phyloP scores from a whole-genome alignment of 1,140 invertebrate genomes.

The Drosophila chauvacae region DNA sequence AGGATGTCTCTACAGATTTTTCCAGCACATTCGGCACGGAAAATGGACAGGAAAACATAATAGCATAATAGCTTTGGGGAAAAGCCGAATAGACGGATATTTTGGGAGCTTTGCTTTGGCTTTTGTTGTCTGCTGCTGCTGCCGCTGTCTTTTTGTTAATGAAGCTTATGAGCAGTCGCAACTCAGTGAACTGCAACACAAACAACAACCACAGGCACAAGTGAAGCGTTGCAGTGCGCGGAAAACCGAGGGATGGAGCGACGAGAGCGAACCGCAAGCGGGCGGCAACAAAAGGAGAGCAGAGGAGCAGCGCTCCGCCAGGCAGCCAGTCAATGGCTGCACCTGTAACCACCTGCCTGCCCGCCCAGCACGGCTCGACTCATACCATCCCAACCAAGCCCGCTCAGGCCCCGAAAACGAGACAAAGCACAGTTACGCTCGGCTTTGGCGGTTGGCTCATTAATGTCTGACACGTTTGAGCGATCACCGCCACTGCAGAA shows the following conservation, averaged over 20 bases:
- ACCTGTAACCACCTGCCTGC: conserved; percentile 64
- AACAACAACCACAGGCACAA: conserved; percentile 68
- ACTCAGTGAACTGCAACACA: conserved; percentile 73
- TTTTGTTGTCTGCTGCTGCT: conserved; percentile 34
- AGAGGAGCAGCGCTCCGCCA: conserved; percentile 6
- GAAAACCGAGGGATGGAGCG: conserved; percentile 21
- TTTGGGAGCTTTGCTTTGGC: conserved; percentile 34
- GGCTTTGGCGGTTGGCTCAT: conserved; percentile 55
- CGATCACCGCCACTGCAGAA: conserved; percentile 59
- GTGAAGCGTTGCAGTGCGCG: conserved; percentile 70
- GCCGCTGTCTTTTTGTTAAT: conserved; percentile 56
- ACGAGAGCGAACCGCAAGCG: conserved; percentile 50
- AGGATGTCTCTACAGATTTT: conserved; percentile 13
- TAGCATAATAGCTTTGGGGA: conserved; percentile 14
- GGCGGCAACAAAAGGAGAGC: conserved; percentile 66
- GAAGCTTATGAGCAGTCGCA: conserved; percentile 81
- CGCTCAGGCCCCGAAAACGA: conserved; percentile 12
- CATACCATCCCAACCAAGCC: neutral
- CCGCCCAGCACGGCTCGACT: conserved; percentile 28
- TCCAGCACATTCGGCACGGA: conserved; percentile 4
- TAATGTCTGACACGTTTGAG: conserved; percentile 73
- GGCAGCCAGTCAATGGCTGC: conserved; percentile 69
- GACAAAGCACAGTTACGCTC: conserved; percentile 61
- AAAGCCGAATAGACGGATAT: conserved; percentile 22
- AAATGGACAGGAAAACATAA: conserved; percentile 14